Evolutionary conservation across 2,113 vertebrate species (phyloP), one percentile per base, ranked within the genome.

Genomic region (Cyprinodon variegatus): DNA sequence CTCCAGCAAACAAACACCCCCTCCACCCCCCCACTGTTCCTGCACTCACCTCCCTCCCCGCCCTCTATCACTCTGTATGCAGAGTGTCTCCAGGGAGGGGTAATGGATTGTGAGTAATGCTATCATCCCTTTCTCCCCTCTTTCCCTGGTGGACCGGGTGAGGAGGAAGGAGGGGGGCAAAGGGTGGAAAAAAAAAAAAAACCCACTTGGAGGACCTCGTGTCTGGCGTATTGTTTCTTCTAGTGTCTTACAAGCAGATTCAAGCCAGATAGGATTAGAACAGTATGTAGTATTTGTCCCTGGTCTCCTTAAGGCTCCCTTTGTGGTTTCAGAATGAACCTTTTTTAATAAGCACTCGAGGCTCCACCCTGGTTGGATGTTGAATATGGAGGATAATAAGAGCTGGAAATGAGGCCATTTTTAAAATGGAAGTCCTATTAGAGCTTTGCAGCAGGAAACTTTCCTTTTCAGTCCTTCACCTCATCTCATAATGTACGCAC

Each of bases 31-130:
- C 20, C 17, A 60, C 9, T 70, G 68, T 73, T 68, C 74, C 61
- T 11, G 9, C 78, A n/a, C 65, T 71, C 38, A 5, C 67, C 13
- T 46, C 41, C 63, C 11, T 48, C 72, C 62, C 66, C 83, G 68
- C 60, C 50, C 74, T 71, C 70, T 68, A 78, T 66, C 89, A 68
- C 76, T 77, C 76, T 86, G 61, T 57, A 87, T 88, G 78, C 82
- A 85, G 63, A 78, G 76, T 20, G 66, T 82, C 91, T 86, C 91
- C 64, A 13, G 91, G 88, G 91, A 92, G 84, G 78, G 79, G 83
- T 92, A 93, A 93, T 94, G 93, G 92, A 89, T 91, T 91, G 85
- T 91, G 88, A 91, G 88, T 93, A 91, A 93, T 93, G 92, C 89
- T 89, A 92, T 93, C 90, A 77, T 81, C 86, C 83, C 72, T 53